Evolutionary conservation across 2,888 invertebrate genomes (phyloP).

Genomic region (Drosophila barbarae): DNA sequence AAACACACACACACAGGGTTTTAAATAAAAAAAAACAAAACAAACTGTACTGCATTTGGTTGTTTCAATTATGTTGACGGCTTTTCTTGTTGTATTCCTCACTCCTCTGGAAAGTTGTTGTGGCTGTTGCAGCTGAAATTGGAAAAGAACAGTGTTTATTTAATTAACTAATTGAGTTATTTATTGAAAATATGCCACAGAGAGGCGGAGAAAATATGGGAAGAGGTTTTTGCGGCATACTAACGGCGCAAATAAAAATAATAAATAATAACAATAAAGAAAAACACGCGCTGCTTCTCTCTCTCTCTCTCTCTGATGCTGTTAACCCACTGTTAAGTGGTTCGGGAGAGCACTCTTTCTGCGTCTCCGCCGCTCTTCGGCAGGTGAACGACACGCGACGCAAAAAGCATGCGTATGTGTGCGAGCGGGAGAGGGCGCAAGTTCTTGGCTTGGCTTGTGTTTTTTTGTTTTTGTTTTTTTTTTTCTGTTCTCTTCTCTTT

Average conservation of each 20-base stretch:
- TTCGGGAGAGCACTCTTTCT: slow-evolving; percentile 9
- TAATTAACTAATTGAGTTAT: slow-evolving; percentile 34
- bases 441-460: slow-evolving; percentile 40
- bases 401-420: slow-evolving; percentile 37
- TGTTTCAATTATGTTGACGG: background rate
- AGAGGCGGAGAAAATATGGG: slow-evolving; percentile 11
- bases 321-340: slow-evolving; percentile 17
- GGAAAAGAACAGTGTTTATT: slow-evolving; percentile 13
- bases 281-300: slow-evolving; percentile 32
- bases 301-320: background rate
- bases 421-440: slow-evolving; percentile 30
- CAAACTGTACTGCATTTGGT: slow-evolving; percentile 11
- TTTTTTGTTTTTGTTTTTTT: slow-evolving; percentile 8
- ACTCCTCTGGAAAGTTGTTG: slow-evolving; percentile 2
- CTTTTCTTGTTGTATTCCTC: slow-evolving; percentile 2
- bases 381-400: slow-evolving; percentile 73
- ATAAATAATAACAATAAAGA: slow-evolving; percentile 50
- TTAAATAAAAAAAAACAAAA: slow-evolving; percentile 3
- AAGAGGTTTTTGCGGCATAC: slow-evolving; percentile 37
- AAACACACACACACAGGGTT: background rate
- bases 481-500: slow-evolving; percentile 17
- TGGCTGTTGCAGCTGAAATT: slow-evolving; percentile 5
- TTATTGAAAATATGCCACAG: slow-evolving; percentile 16
- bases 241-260: slow-evolving; percentile 51
- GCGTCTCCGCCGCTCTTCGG: slow-evolving; percentile 28